These are phyloP conservation scores for Pyrocoelia pectoralis DNA, from an alignment of 2,888 invertebrate species.

Conservation along the genomic window DNA sequence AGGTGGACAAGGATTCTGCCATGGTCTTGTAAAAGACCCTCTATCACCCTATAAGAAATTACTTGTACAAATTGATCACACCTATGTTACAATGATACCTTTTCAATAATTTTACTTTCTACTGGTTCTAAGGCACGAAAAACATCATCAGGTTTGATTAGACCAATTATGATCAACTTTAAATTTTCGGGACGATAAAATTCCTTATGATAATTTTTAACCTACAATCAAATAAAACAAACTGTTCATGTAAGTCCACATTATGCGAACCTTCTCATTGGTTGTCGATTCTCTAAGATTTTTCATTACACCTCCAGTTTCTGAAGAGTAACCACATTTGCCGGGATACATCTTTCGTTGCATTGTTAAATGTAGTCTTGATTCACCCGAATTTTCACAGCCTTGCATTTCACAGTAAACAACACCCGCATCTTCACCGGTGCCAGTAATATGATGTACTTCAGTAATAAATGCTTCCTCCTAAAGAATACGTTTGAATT, in stretches of 20 bases:
- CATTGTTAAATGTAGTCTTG: constrained; percentile 71
- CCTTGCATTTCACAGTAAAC: constrained; percentile 98
- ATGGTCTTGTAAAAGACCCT: constrained; percentile 74
- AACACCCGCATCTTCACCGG: constrained; percentile 90
- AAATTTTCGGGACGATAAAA: constrained; percentile 92
- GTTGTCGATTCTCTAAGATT: constrained; percentile 83
- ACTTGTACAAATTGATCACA: not conserved
- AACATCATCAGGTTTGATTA: constrained; percentile 77
- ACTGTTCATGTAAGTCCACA: not conserved
- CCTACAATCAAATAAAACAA: constrained; percentile 60
- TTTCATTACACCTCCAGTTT: constrained; percentile 85
- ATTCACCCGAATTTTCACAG: constrained; percentile 81
- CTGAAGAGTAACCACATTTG: constrained; percentile 82
- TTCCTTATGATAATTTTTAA: constrained; percentile 79
- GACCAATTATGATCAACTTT: constrained; percentile 83
- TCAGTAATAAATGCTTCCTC: constrained; percentile 87
- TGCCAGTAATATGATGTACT: constrained; percentile 89
- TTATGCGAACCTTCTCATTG: constrained; percentile 73
- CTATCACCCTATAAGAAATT: constrained; percentile 60
- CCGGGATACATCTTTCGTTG: constrained; percentile 79
- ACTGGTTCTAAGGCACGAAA: constrained; percentile 75
- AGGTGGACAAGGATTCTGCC: constrained; percentile 77
- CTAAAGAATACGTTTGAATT: constrained; percentile 54
- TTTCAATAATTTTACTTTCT: constrained; percentile 78
- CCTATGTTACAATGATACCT: constrained; percentile 59